Evolutionary conservation across 2,888 invertebrate species (phyloP).

Genomic region (Apomyelois bistriatella): DNA sequence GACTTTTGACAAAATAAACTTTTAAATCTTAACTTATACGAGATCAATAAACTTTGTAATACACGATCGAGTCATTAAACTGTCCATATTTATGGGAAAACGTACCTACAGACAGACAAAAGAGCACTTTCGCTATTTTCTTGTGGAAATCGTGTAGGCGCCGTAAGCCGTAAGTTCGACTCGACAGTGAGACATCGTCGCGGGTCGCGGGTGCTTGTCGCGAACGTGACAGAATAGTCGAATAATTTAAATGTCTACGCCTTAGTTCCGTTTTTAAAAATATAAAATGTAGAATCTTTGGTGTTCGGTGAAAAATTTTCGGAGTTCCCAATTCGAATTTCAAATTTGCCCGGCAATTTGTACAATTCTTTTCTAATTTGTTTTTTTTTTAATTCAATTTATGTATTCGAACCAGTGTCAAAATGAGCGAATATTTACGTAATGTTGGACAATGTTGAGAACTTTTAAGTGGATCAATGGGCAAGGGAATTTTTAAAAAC

Average conservation of each 20-base stretch:
- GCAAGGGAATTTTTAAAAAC: conserved; percentile 15
- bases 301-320: neutral
- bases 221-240: neutral
- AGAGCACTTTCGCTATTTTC: conserved; percentile 65
- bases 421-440: conserved; percentile 8
- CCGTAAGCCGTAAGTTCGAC: conserved; percentile 55
- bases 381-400: neutral
- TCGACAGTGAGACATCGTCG: conserved; percentile 48
- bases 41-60: conserved; percentile 23
- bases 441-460: neutral
- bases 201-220: conserved; percentile 42
- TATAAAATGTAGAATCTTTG: conserved; percentile 4
- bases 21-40: conserved; percentile 9
- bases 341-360: neutral
- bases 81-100: conserved; percentile 36
- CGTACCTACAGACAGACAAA: conserved; percentile 24
- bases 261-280: neutral
- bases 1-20: conserved; percentile 1
- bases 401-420: neutral
- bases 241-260: neutral
- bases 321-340: neutral
- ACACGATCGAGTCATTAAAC: conserved; percentile 38
- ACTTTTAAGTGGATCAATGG: conserved; percentile 9
- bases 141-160: conserved; percentile 48
- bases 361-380: neutral